Percentiles rank a stretch among this genome's conserved stretches.
phyloP scores from a whole-genome alignment of 2,113 vertebrate species.

The Cromileptes altivelis region DNA sequence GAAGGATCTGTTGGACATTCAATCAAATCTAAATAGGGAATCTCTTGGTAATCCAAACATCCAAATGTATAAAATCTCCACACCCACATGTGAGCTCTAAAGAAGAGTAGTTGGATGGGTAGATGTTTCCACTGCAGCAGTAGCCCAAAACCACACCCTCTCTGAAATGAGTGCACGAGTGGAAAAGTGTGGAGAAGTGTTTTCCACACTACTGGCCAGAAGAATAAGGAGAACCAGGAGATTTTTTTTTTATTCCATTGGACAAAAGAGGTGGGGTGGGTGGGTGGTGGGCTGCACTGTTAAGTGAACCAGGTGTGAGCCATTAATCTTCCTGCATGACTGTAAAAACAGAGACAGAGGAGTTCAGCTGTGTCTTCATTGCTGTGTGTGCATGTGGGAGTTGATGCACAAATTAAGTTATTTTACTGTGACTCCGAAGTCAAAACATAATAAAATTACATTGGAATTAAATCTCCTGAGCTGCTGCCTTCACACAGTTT shows the following conservation, averaged over 20 bases:
- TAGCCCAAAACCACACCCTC: conserved; percentile 76
- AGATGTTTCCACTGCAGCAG: conserved; percentile 72
- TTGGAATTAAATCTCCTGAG: conserved; percentile 18
- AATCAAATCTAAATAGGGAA: not conserved
- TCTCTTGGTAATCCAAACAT: not conserved
- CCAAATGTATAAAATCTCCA: not conserved
- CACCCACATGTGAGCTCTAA: conserved; percentile 15
- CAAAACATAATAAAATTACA: not conserved
- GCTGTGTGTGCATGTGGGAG: not conserved
- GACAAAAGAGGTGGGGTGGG: conserved; percentile 26
- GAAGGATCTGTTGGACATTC: not conserved
- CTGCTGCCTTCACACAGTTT: conserved; percentile 14
- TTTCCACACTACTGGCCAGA: conserved; percentile 80
- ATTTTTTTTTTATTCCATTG: conserved; percentile 30
- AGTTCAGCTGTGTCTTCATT: conserved; percentile 12
- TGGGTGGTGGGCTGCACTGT: conserved; percentile 22
- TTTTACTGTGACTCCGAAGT: conserved; percentile 7
- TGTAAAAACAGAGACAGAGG: conserved; percentile 9
- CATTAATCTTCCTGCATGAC: conserved; percentile 52
- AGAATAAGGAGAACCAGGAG: conserved; percentile 57
- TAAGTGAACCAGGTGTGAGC: conserved; percentile 67
- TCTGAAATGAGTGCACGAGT: conserved; percentile 42
- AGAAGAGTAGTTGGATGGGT: conserved; percentile 40
- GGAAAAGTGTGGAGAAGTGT: conserved; percentile 74
- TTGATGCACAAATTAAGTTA: conserved; percentile 15